Percentiles rank a stretch among this genome's conserved stretches.
Conservation (phyloP, 2,797 vertebrate genomes). For the Epinephelus awoara region DNA sequence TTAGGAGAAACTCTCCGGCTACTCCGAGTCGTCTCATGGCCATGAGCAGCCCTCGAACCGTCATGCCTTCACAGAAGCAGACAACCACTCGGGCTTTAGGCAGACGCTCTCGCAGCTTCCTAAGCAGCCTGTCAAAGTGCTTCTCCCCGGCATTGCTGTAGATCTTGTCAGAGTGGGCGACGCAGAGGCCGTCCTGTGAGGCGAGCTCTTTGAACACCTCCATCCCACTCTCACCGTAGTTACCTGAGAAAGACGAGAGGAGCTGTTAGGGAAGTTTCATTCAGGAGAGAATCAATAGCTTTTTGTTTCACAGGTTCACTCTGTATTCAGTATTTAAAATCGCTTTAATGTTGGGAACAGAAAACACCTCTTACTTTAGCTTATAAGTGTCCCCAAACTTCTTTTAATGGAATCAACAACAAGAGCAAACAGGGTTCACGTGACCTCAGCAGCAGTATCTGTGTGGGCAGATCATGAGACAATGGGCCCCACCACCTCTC, state of each 20-base stretch:
- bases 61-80: conserved; percentile 99
- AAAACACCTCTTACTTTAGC: conserved; percentile 10
- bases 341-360: not conserved
- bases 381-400: conserved; percentile 25
- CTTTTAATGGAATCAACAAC: conserved; percentile 50
- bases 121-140: conserved; percentile 94
- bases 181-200: conserved; percentile 95
- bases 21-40: conserved; percentile 96
- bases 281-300: not conserved
- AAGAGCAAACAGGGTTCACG: conserved; percentile 27
- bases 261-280: conserved; percentile 31
- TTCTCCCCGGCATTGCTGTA: conserved; percentile 98
- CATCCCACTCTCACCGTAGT: conserved; percentile 99
- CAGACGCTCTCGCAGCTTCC: conserved; percentile 94
- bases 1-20: conserved; percentile 93
- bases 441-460: conserved; percentile 35
- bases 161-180: conserved; percentile 98
- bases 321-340: not conserved
- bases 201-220: conserved; percentile 98
- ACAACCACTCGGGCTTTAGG: conserved; percentile 97
- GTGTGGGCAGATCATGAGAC: too few species aligned
- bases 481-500: too few species aligned
- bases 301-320: conserved; percentile 18
- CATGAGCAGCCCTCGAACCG: conserved; percentile 94
- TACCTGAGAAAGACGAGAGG: conserved; percentile 86